Base-by-base conservation (phyloP, 2,113 vertebrate species). In the Spermophilus dauricus region DNA sequence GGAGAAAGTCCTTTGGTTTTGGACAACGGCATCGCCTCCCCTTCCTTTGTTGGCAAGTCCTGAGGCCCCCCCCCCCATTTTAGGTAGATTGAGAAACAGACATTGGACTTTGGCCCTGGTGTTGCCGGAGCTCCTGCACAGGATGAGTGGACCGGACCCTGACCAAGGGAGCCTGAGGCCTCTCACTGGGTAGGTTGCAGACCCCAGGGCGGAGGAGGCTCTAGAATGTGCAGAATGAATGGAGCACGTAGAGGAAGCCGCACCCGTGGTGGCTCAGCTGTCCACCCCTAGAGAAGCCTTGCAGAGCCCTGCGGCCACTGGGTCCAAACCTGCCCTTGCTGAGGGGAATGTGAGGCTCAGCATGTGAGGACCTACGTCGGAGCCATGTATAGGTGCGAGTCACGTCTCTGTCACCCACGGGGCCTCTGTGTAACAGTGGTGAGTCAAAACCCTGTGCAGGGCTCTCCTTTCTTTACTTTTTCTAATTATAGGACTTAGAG, bases 401-500 rank as follows among this genome's bases (percentile, higher is more conserved):
- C 32, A 85, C 56, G 92, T 80, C 58, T 91, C 72, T 81, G 70
- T 85, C 58, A 77, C 77, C 58, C 58, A 32, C 67, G 51, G 45
- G 73, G 5, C 56, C 20, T 65, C 78, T 95, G 22, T 96, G 92
- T 39, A 61, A 81, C 65, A 77, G 95, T 65, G 78, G 51, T 92
- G 90, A 77, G 67, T 63, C 87, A 53, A 39, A 80, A 61, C 65
- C 92, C 70, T 56, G 72, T 37, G n/a, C 16, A 37, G 45, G 17
- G n/a, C 17, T 34, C 34, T 53, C 58, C 56, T 34, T 76, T 9
- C 45, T 72, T 30, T 1, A 53, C 80, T 69, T 70, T 73, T 80
- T 97, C 97, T 98, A 95, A 97, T 98, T 95, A 94, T 45, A 88
- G 87, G 72, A 92, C 78, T 73, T 73, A 81, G 94, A 95, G 72